Base-by-base conservation (phyloP, 2,797 vertebrate species). In the Halcyon badia region DNA sequence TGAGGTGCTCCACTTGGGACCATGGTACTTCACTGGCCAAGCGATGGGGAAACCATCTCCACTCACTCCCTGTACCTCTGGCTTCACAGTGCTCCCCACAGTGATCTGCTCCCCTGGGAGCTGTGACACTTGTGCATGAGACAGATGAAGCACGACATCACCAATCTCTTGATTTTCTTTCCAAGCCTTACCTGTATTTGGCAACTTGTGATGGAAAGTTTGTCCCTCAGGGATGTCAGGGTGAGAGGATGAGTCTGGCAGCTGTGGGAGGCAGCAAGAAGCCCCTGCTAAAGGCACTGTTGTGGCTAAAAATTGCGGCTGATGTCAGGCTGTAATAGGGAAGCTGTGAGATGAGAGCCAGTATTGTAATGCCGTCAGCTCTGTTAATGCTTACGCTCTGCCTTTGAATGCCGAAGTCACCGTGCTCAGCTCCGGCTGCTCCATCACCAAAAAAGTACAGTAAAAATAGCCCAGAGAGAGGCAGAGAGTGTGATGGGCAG, bases 121-220 rank as follows among this genome's bases (percentile, higher is more conserved):
- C 25, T 0, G 6, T 0, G 9, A 42, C 8, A 22, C 10, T 8
- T 0, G 0, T 6, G 39, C 10, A 20, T 0, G 0, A 24, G n/a
- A 48, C 0, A 1, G 13, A 51, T 20, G 51, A 79, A 68, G 31
- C 15, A 35, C 44, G 1, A 0, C 17, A 16, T 70, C n/a, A 28
- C 14, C 12, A n/a, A 42, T 17, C 6, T 70, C 41, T 22, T 10
- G 4, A 11, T 70, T 83, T 91, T 81, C 6, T 28, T 57, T 78
- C 35, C 33, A 14, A 70, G 31, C 7, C 24, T 80, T 66, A 54
- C 22, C 66, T 69, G 16, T 31, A 25, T 58, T 86, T 37, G 31
- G 39, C 17, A 69, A n/a, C 18, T 58, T 69, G 20, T 24, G 31
- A 20, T 31, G 42, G 69, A 87, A 80, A 83, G 42, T 76, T 48